phyloP scores from a whole-genome alignment of 2,888 invertebrate species.

The Drosophila formosana region DNA sequence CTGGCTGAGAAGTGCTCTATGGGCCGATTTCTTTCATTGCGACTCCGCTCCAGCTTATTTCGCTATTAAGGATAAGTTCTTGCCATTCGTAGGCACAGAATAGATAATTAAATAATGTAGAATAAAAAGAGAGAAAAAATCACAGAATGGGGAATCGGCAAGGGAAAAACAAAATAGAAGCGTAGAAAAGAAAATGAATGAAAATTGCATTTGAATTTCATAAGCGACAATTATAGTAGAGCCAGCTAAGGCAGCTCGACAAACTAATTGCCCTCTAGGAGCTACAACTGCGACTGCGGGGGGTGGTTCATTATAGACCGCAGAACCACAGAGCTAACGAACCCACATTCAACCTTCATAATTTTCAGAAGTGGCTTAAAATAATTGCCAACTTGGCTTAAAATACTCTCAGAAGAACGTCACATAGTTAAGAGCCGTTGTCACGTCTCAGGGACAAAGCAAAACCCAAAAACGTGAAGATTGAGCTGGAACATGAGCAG shows the following conservation, averaged over 20 bases:
- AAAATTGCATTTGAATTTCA: constrained; percentile 80
- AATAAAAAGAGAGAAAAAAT: constrained; percentile 5
- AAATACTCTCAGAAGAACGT: constrained; percentile 61
- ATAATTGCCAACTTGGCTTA: constrained; percentile 82
- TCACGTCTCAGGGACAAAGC: constrained; percentile 17
- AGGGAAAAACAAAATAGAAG: constrained; percentile 6
- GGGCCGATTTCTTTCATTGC: constrained; percentile 43
- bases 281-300: neutral
- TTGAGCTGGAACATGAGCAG: neutral
- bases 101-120: constrained; percentile 71
- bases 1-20: constrained; percentile 33
- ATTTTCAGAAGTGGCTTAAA: constrained; percentile 81
- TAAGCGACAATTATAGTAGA: constrained; percentile 52
- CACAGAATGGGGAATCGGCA: neutral
- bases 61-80: constrained; percentile 56
- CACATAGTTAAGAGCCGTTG: constrained; percentile 45
- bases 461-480: constrained; percentile 10
- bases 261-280: constrained; percentile 66
- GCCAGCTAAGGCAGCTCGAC: constrained; percentile 23
- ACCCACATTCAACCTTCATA: constrained; percentile 81
- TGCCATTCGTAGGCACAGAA: constrained; percentile 52
- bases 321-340: constrained; percentile 9
- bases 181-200: constrained; percentile 36
- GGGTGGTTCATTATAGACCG: constrained; percentile 52
- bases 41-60: constrained; percentile 48